A percentile compares a stretch with the other conserved stretches of the same genome.
These are phyloP conservation scores for Anastrepha obliqua DNA, from an alignment of 1,140 invertebrate genomes.

Conservation along the genomic window DNA sequence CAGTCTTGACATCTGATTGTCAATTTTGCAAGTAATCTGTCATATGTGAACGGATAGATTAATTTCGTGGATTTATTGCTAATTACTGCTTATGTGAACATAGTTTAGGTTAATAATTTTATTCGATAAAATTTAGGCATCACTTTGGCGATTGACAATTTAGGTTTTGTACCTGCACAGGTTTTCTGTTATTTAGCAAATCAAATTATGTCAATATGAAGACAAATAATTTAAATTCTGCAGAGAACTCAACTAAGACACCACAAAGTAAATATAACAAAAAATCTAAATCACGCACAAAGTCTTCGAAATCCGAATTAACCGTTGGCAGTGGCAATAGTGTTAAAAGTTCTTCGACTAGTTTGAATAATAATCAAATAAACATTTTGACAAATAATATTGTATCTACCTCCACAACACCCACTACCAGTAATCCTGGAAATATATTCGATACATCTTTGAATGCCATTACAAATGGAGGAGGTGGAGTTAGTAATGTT, in stretches of 20 bases:
- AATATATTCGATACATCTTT: slow-evolving; percentile 9
- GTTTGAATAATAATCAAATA: slow-evolving; percentile 35
- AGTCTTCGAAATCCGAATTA: slow-evolving; percentile 64
- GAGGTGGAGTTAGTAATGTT: neutral
- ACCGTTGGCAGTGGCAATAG: slow-evolving; percentile 38
- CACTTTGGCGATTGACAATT: neutral
- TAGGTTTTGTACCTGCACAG: neutral
- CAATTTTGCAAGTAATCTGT: no score
- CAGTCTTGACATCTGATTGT: no score
- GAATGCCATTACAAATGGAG: slow-evolving; percentile 6
- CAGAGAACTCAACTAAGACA: slow-evolving; percentile 65
- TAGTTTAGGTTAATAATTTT: slow-evolving; percentile 38
- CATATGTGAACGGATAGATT: no score
- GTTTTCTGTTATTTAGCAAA: neutral
- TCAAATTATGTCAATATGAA: slow-evolving; percentile 63
- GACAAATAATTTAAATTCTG: slow-evolving; percentile 58
- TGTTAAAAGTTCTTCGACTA: slow-evolving; percentile 57
- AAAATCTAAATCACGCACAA: slow-evolving; percentile 69
- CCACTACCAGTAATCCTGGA: slow-evolving; percentile 51
- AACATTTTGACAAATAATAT: slow-evolving; percentile 58
- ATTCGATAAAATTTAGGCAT: neutral
- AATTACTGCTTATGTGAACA: neutral
- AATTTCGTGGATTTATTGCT: no score
- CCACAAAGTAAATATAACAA: slow-evolving; percentile 65
- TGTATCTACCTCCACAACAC: slow-evolving; percentile 68